Base-by-base conservation (phyloP, 1,140 invertebrate species). In the Odontomachus brunneus region DNA sequence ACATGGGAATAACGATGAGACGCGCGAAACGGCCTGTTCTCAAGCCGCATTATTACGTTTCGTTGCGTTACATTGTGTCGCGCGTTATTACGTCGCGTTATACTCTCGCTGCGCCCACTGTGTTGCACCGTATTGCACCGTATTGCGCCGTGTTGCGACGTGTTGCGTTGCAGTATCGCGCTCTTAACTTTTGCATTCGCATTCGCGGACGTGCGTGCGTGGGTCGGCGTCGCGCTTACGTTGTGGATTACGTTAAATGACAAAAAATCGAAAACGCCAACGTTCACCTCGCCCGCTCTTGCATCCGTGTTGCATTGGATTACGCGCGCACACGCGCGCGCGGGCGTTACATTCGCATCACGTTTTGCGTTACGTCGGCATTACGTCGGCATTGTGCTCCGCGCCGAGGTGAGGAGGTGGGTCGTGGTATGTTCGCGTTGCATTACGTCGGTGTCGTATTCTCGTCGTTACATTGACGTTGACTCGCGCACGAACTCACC, bases 291-390 rank as follows among this genome's bases (percentile, higher is more conserved):
- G 19, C 9, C 26, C 60, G 29, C 12, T 59, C 11, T 55, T 19
- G 48, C 74, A 19, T 75, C n/a, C 38, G 26, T 60, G 24, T 49
- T 62, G 72, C 72, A 14, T 75, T 75, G 24, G 38, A 75, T 62
- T 75, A 75, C 44, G 24, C 59, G 60, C n/a, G n/a, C n/a, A n/a
- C n/a, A n/a, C n/a, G n/a, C n/a, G n/a, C n/a, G n/a, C n/a, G n/a
- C n/a, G n/a, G n/a, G n/a, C 14, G 26, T 78, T n/a, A 33, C 63
- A 78, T 67, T 78, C 75, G 75, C 51, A 44, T 69, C 65, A 57
- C 65, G 65, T 80, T 78, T 78, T 78, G 11, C 63, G 49, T 69
- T 69, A 69, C 65, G 75, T 80, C 65, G 75, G 65, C 65, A 69
- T 80, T 80, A 69, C 49, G 33, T 26, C 33, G 75, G 19, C 48